Base-by-base conservation (phyloP, 2,113 vertebrate genomes). In the Carassius auratus region DNA sequence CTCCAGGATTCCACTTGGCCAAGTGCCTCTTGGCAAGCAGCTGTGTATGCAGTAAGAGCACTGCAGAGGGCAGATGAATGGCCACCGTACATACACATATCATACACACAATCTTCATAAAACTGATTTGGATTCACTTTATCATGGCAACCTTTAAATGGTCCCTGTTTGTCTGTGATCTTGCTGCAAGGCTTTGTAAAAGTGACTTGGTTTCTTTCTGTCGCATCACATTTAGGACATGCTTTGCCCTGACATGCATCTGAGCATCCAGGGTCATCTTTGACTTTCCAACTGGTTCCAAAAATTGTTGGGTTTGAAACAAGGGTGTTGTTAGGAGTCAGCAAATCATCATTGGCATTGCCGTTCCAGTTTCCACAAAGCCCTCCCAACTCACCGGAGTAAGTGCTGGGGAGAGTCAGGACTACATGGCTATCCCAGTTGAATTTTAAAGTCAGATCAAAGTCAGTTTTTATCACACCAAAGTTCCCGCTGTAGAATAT, bases 291-390 rank as follows among this genome's bases (percentile, higher is more conserved):
- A 87, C 88, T 86, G n/a, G 78, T 50, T 6, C 84, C 78, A 55
- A 92, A 90, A 3, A 57, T 50, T 5, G 61, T 66, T 15, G 38
- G 4, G 12, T 52, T 84, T 5, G 62, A 8, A 8, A 77, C 61
- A 3, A 42, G 42, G 3, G 38, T 86, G 3, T 76, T 80, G 74
- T 89, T 26, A 1, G 90, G 87, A 64, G 85, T 77, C 1, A 36
- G 0, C 7, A 94, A 61, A 83, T 95, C 93, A 0, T 95, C 87
- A 0, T 0, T 8, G 0, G 77, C 23, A 23, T 94, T 71, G 0
- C 85, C 75, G 0, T 95, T 86, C 83, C 90, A 94, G 0, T 95
- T 90, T 14, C 95, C 94, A 0, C 95, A 95, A 2, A 96, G 92
- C 2, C 95, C 93, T 0, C 93, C 94, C 7, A 94, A 52, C 0